A percentile compares a stretch with the other conserved stretches of the same genome.
Evolutionary conservation across 2,888 invertebrate species (phyloP).

Genomic region (Scotopteryx bipunctaria): DNA sequence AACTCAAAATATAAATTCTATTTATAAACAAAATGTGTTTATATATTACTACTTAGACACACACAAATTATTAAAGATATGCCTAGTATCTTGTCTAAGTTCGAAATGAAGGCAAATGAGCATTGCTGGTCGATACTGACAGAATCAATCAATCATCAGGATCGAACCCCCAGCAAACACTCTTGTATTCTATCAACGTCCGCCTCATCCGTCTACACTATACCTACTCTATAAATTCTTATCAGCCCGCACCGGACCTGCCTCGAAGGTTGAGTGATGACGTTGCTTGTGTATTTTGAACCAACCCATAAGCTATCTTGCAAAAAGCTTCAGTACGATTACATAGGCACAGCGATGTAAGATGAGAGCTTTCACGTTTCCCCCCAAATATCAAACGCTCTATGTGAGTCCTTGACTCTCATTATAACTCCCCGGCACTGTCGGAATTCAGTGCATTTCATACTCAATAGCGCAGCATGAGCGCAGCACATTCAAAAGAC

Average conservation of each 20-base stretch:
- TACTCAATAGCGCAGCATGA: conserved; percentile 25
- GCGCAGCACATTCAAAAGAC: conserved; percentile 19
- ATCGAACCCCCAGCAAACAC: conserved; percentile 56
- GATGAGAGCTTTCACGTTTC: conserved; percentile 19
- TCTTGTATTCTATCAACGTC: conserved; percentile 72
- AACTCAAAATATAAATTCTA: conserved; percentile 27
- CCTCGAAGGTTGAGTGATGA: conserved; percentile 69
- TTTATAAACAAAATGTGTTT: conserved; percentile 13
- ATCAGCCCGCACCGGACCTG: conserved; percentile 63
- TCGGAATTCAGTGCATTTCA: conserved; percentile 25
- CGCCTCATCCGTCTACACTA: conserved; percentile 60
- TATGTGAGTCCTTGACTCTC: conserved; percentile 19
- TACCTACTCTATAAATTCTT: conserved; percentile 61
- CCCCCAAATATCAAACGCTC: conserved; percentile 25
- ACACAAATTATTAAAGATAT: neutral
- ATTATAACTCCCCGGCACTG: conserved; percentile 19
- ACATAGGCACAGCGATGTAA: conserved; percentile 33
- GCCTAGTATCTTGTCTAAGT: neutral
- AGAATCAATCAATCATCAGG: conserved; percentile 71
- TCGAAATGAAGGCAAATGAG: conserved; percentile 40
- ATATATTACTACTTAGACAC: neutral
- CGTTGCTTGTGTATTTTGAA: conserved; percentile 61
- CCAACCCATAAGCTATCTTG: conserved; percentile 49
- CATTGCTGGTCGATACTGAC: conserved; percentile 52
- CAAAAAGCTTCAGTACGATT: conserved; percentile 47